Base-by-base conservation (phyloP, 2,797 vertebrate species). In the Scarus forsteni region DNA sequence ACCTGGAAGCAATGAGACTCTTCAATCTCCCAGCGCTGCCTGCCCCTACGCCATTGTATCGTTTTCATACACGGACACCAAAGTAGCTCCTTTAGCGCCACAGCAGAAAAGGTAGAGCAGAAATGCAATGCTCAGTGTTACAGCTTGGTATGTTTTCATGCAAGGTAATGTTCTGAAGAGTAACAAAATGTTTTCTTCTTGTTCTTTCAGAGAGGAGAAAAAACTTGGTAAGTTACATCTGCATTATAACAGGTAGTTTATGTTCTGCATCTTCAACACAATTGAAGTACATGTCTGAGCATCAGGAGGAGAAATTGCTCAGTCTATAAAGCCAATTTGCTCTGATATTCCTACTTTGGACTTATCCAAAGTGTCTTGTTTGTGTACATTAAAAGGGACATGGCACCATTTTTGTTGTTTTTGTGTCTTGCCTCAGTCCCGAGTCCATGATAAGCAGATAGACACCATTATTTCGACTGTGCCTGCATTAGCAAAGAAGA, bases 11-110 rank as follows among this genome's bases (percentile, higher is more conserved):
- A 63, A 53, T 49, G 35, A 61, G 18, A 83, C 84, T 0, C 43
- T 60, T 19, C 54, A 10, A 4, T 88, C 82, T 66, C 94, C 92
- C 64, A 92, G 92, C 52, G 91, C 92, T 40, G 89, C 80, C 51
- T 93, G 77, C 70, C 95, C 93, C 2, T 90, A 92, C 71, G 93
- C 94, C 35, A 64, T 95, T 50, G 93, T 95, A 35, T 84, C 89
- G 2, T 95, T 95, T 83, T 92, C 91, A 34, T 95, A 94, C 49
- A 85, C 75, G 14, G 92, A 93, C 60, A 86, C 81, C 53, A 88
- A 86, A 77, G 61, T 75, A 60, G 57, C 79, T n/a, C 15, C 46
- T 6, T 43, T 60, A 53, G 61, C 75, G 35, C 68, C 69, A 12
- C 72, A 72, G 36, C 70, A 90, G 53, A 88, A 81, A 81, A 90